A percentile compares a stretch with the other conserved stretches of the same genome.
These are phyloP conservation scores for Rhizomys pruinosus DNA, from an alignment of 2,113 vertebrate species.

Conservation along the genomic window DNA sequence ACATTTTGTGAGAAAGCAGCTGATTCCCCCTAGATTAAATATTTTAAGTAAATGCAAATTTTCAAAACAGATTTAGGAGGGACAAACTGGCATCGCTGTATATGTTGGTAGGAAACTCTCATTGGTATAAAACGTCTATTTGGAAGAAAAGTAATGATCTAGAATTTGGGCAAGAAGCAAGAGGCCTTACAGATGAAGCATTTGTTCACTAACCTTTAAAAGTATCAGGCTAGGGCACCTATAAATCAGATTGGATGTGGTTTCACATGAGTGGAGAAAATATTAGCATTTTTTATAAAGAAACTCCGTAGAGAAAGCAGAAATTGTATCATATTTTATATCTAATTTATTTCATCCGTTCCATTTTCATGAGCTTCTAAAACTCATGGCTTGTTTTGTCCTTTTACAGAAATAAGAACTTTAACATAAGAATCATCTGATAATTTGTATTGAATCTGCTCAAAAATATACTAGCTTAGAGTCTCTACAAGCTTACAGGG, in stretches of 20 bases:
- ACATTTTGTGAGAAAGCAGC: conserved; percentile 62
- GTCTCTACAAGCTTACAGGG: neutral
- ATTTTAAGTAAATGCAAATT: conserved; percentile 73
- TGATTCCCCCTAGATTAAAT: conserved; percentile 44
- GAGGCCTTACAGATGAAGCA: conserved; percentile 58
- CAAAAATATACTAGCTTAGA: neutral
- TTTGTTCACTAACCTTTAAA: conserved; percentile 72
- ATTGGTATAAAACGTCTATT: conserved; percentile 62
- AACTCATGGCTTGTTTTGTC: conserved; percentile 34
- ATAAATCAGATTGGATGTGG: conserved; percentile 67
- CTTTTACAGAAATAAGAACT: conserved; percentile 29
- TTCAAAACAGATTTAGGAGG: conserved; percentile 65
- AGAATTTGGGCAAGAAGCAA: conserved; percentile 69
- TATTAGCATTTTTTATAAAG: conserved; percentile 57
- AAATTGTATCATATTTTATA: conserved; percentile 70
- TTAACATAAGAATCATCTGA: neutral
- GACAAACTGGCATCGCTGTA: conserved; percentile 55
- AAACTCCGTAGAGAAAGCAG: conserved; percentile 76
- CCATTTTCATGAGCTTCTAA: conserved; percentile 78
- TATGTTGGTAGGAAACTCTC: conserved; percentile 65
- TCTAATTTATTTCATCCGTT: conserved; percentile 68
- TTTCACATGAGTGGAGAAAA: conserved; percentile 71
- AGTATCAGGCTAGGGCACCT: conserved; percentile 60
- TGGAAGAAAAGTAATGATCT: conserved; percentile 72
- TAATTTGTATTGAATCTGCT: neutral